Evolutionary conservation across 1,140 invertebrate genomes (phyloP).

Genomic region (Zaprionus africanus): DNA sequence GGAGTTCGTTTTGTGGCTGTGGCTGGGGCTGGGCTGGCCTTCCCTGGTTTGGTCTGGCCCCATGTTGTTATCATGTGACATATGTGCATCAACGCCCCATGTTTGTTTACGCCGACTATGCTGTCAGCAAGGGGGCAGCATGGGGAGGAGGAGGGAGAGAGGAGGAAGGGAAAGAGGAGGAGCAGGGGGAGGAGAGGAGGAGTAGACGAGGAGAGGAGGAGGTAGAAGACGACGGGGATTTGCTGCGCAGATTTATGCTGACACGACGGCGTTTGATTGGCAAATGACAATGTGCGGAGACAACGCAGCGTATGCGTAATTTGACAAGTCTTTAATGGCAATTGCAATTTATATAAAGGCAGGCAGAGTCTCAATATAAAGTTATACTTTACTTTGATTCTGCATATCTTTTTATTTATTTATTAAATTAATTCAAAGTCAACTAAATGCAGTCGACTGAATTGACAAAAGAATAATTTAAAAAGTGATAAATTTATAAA

Average conservation of each 20-base stretch:
- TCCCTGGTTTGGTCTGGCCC: constrained; percentile 34
- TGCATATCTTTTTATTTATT: too few species aligned
- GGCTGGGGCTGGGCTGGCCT: not conserved
- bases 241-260: constrained; percentile 67
- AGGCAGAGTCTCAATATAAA: too few species aligned
- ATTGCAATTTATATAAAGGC: constrained; percentile 48
- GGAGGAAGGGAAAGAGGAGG: not conserved
- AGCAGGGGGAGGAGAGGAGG: not conserved
- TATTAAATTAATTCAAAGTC: too few species aligned
- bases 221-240: not conserved
- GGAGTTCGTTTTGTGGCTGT: constrained; percentile 9
- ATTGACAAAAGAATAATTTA: too few species aligned
- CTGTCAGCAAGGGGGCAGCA: constrained; percentile 58
- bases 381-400: too few species aligned
- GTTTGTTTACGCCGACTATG: constrained; percentile 44
- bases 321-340: constrained; percentile 71
- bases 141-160: not conserved
- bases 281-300: constrained; percentile 66
- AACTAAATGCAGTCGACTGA: too few species aligned
- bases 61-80: constrained; percentile 82
- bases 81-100: constrained; percentile 82
- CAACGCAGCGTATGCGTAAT: constrained; percentile 73
- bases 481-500: too few species aligned
- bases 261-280: constrained; percentile 72
- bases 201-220: not conserved